Conservation (phyloP, 2,113 vertebrate genomes). For the Burhinus bistriatus region DNA sequence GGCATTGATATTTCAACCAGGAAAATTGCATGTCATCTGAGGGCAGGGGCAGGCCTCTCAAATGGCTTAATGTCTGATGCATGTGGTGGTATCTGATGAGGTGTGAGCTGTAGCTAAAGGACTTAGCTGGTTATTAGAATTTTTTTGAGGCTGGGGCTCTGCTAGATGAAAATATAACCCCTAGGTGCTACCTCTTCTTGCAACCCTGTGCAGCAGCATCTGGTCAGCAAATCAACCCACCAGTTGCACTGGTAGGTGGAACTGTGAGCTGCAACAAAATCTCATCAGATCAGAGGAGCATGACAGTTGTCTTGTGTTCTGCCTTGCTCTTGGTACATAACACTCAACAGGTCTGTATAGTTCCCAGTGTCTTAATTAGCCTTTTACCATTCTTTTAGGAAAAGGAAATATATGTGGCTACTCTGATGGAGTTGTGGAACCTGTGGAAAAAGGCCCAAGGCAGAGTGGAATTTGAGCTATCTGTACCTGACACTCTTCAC, state of each 20-base stretch:
- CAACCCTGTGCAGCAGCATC: background rate
- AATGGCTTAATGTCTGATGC: no score
- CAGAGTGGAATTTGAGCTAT: background rate
- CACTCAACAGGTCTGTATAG: background rate
- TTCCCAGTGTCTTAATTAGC: background rate
- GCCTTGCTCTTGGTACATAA: background rate
- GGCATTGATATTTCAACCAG: background rate
- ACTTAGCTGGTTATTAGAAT: background rate
- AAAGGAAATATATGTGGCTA: background rate
- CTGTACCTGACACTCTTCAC: background rate
- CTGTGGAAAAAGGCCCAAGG: background rate
- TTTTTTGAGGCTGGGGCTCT: background rate
- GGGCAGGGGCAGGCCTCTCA: background rate
- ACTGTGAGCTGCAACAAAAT: accelerated
- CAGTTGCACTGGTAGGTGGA: background rate
- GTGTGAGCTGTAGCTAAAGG: background rate
- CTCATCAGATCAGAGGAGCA: background rate
- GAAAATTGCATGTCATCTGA: background rate
- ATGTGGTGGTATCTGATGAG: background rate
- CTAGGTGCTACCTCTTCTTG: background rate
- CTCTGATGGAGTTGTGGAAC: background rate
- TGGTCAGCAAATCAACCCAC: background rate
- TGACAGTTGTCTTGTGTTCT: background rate
- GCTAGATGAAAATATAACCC: background rate
- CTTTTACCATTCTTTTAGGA: background rate